Evolutionary conservation across 2,888 invertebrate genomes (phyloP), one percentile per base, ranked within the genome.

Genomic region (Tetropium fuscum): DNA sequence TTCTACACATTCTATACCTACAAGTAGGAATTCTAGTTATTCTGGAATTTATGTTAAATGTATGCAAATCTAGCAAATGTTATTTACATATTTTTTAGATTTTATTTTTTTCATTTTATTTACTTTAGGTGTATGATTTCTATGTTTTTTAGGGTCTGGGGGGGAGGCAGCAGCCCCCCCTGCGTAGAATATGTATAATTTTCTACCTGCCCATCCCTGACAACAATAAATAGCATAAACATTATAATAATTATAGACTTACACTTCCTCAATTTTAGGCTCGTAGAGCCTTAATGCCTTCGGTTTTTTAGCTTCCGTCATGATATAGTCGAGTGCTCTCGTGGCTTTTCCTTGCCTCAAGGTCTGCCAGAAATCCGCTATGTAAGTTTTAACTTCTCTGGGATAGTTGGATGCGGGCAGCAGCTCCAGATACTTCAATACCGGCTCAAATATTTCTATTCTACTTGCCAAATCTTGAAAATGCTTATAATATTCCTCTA

Each of bases 181-280:
- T n/a, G n/a, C n/a, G n/a, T n/a, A n/a, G n/a, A n/a, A n/a, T n/a
- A n/a, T n/a, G n/a, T n/a, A n/a, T n/a, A n/a, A n/a, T n/a, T n/a
- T n/a, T n/a, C n/a, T n/a, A n/a, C n/a, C n/a, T n/a, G n/a, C n/a
- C n/a, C n/a, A n/a, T n/a, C n/a, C n/a, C n/a, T n/a, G n/a, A n/a
- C n/a, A n/a, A n/a, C n/a, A n/a, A n/a, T n/a, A n/a, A n/a, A n/a
- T n/a, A n/a, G n/a, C n/a, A n/a, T n/a, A n/a, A n/a, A n/a, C n/a
- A n/a, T n/a, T n/a, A n/a, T n/a, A n/a, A n/a, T n/a, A n/a, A n/a
- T 34, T 11, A 20, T 47, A 48, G 38, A 73, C 93, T 86, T 87
- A 94, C 87, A 94, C 88, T 80, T 88, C 89, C 71, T 93, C 92
- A 63, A 97, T 87, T 73, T 90, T 89, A 0, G 97, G 97, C 78